phyloP scores from a whole-genome alignment of 2,797 vertebrate genomes.

The Dermochelys coriacea region DNA sequence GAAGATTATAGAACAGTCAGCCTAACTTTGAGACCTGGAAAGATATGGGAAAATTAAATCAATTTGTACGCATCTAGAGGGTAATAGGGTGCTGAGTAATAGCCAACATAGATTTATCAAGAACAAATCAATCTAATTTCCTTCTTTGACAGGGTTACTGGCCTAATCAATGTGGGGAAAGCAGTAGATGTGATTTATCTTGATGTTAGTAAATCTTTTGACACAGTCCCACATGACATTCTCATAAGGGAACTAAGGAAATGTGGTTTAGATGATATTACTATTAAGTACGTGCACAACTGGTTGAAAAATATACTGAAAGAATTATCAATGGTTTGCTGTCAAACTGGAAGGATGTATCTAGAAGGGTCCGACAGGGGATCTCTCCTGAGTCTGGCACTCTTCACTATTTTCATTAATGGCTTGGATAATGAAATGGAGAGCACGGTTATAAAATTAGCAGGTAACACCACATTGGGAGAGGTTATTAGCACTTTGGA shows the following conservation, averaged over 20 bases:
- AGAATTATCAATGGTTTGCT: background rate
- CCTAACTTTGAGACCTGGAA: background rate
- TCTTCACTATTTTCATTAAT: background rate
- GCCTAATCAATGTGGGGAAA: background rate
- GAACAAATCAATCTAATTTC: background rate
- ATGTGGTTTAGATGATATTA: background rate
- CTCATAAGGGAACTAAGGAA: background rate
- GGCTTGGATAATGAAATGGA: background rate
- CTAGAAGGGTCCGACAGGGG: background rate
- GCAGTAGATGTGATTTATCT: background rate
- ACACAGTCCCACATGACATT: background rate
- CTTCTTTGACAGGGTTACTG: background rate
- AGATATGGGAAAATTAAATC: background rate
- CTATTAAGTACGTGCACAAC: background rate
- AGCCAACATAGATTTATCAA: background rate
- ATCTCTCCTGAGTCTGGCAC: background rate
- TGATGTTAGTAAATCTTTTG: background rate
- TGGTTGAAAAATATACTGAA: background rate
- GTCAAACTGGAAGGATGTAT: background rate
- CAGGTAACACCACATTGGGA: background rate
- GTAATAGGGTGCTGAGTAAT: background rate
- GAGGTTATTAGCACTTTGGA: background rate
- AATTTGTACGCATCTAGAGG: background rate
- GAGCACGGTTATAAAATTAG: background rate
- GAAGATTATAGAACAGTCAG: background rate